Conservation (phyloP, 2,888 invertebrate genomes). For the Anorthoa munda region DNA sequence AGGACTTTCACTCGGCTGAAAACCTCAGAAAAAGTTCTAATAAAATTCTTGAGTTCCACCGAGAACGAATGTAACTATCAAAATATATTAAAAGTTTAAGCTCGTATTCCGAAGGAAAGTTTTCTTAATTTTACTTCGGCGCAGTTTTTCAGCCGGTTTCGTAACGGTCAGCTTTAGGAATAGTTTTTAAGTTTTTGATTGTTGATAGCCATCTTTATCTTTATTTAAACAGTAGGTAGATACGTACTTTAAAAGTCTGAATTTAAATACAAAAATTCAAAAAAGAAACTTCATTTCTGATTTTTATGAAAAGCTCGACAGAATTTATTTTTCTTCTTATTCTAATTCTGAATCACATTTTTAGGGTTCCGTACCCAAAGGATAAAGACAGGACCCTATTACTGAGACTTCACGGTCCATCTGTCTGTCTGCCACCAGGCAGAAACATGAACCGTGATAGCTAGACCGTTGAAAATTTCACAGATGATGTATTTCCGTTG, state of each 20-base stretch:
- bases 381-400: too few relatives aligned
- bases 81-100: constrained; percentile 50
- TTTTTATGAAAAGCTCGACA: background rate
- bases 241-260: background rate
- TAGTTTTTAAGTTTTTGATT: constrained; percentile 6
- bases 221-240: background rate
- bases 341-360: too few relatives aligned
- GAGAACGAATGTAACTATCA: constrained; percentile 41
- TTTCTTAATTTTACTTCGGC: constrained; percentile 32
- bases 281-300: background rate
- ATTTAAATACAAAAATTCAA: too few relatives aligned
- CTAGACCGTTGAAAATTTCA: too few relatives aligned
- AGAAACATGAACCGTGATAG: too few relatives aligned
- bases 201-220: background rate
- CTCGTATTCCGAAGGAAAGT: constrained; percentile 22
- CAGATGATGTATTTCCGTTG: too few relatives aligned
- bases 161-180: background rate
- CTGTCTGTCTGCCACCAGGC: too few relatives aligned
- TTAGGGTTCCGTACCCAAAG: too few relatives aligned
- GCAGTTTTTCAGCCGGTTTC: constrained; percentile 10
- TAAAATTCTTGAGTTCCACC: constrained; percentile 30
- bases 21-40: constrained; percentile 39
- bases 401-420: too few relatives aligned
- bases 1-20: constrained; percentile 10
- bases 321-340: too few relatives aligned